Conservation (phyloP, 2,888 invertebrate genomes). For the Trissolcus brochymenae region DNA sequence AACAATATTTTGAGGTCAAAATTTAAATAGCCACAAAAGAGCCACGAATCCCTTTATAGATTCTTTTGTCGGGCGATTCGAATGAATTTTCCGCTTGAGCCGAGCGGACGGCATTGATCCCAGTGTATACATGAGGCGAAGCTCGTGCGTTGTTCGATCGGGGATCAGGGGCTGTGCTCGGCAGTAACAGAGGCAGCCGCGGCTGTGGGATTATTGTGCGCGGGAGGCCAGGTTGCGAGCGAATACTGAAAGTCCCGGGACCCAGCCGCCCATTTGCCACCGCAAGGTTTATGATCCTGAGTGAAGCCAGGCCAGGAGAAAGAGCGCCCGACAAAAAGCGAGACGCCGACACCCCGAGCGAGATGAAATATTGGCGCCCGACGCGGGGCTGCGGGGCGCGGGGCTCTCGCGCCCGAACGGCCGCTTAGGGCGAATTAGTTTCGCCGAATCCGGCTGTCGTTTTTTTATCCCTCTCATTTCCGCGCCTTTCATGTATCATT, state of each 20-base stretch:
- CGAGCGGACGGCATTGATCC: constrained; percentile 37
- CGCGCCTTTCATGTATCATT: constrained; percentile 54
- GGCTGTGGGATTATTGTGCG: constrained; percentile 71
- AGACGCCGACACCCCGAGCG: constrained; percentile 44
- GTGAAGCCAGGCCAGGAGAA: constrained; percentile 30
- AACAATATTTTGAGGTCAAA: neutral
- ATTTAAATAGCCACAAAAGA: constrained; percentile 12
- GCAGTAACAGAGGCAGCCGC: constrained; percentile 67
- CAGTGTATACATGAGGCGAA: constrained; percentile 17
- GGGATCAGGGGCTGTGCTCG: constrained; percentile 54
- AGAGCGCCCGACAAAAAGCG: constrained; percentile 39
- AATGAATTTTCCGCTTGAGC: constrained; percentile 27
- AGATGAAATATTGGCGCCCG: constrained; percentile 47
- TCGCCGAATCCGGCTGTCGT: constrained; percentile 45
- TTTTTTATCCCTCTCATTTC: constrained; percentile 44
- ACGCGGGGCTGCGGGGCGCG: constrained; percentile 10
- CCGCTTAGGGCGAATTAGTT: constrained; percentile 41
- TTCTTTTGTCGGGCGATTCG: constrained; percentile 6
- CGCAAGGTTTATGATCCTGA: constrained; percentile 70
- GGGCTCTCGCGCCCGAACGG: constrained; percentile 21
- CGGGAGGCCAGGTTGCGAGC: constrained; percentile 64
- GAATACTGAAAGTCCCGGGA: constrained; percentile 72
- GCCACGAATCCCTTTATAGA: constrained; percentile 7
- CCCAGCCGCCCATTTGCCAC: constrained; percentile 67
- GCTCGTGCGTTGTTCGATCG: constrained; percentile 37